Evolutionary conservation across 2,888 invertebrate genomes (phyloP).

Genomic region (Pristionchus japonicus): DNA sequence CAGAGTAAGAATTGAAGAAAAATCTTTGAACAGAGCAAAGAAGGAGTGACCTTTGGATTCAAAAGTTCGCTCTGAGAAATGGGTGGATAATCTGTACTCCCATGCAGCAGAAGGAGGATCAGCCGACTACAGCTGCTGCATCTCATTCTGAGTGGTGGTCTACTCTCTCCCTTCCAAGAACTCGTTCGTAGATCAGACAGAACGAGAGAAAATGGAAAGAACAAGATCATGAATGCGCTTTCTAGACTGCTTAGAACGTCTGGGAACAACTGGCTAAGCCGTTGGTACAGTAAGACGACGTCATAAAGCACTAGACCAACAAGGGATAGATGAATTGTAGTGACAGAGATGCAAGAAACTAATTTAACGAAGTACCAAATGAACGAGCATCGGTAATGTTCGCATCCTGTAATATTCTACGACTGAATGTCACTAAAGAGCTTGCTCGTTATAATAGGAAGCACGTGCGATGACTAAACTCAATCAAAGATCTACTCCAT

Average conservation of each 20-base stretch:
- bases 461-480: too few species aligned
- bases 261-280: neutral
- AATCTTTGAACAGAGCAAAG: neutral
- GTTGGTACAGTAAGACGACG: neutral
- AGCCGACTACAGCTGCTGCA: neutral
- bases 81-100: neutral
- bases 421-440: too few species aligned
- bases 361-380: too few species aligned
- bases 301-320: neutral
- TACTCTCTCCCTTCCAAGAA: neutral
- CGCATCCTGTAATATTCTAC: too few species aligned
- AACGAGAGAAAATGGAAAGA: neutral
- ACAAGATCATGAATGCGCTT: neutral
- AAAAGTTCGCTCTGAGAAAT: neutral
- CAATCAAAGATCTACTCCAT: too few species aligned
- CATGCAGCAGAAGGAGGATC: neutral
- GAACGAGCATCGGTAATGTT: too few species aligned
- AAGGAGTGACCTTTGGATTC: neutral
- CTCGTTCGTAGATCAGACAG: neutral
- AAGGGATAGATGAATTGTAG: too few species aligned
- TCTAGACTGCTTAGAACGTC: neutral
- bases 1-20: neutral
- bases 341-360: too few species aligned
- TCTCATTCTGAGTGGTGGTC: neutral
- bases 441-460: too few species aligned